Evolutionary conservation across 2,797 vertebrate genomes (phyloP).

Genomic region (Leptoclinus maculatus): DNA sequence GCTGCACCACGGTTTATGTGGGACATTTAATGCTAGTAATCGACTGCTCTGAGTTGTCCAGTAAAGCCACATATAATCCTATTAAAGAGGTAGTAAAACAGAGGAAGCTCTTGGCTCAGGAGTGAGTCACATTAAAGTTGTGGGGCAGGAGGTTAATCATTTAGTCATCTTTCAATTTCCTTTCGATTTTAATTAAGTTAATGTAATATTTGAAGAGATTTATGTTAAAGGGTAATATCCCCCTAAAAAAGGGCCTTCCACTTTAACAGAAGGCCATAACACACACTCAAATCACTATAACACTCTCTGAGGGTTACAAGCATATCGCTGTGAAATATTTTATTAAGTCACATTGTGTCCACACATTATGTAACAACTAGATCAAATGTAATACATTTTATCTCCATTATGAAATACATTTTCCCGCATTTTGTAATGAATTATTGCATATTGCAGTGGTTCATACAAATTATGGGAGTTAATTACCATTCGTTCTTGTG

Average conservation of each 20-base stretch:
- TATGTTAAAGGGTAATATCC: constrained; percentile 47
- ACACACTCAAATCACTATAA: constrained; percentile 9
- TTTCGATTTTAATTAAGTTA: constrained; percentile 68
- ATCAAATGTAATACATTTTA: background rate
- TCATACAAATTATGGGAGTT: background rate
- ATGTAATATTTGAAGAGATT: constrained; percentile 68
- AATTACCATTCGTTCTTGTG: background rate
- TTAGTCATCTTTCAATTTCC: constrained; percentile 68
- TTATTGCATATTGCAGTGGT: background rate
- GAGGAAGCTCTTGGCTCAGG: constrained; percentile 36
- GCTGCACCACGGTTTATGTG: constrained; percentile 26
- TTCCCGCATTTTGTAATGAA: background rate
- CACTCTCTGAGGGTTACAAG: background rate
- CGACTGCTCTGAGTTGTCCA: constrained; percentile 39
- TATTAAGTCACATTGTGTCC: background rate
- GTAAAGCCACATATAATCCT: constrained; percentile 53
- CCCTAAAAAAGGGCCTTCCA: constrained; percentile 21
- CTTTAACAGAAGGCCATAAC: constrained; percentile 31
- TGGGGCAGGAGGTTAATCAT: constrained; percentile 63
- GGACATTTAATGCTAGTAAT: constrained; percentile 43
- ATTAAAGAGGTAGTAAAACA: constrained; percentile 43
- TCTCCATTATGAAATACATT: background rate
- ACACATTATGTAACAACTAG: background rate
- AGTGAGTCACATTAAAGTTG: constrained; percentile 38
- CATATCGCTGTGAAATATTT: background rate